These are phyloP conservation scores for Microlaimidae sp. DNA, from an alignment of 2,888 invertebrate genomes.

Conservation along the genomic window DNA sequence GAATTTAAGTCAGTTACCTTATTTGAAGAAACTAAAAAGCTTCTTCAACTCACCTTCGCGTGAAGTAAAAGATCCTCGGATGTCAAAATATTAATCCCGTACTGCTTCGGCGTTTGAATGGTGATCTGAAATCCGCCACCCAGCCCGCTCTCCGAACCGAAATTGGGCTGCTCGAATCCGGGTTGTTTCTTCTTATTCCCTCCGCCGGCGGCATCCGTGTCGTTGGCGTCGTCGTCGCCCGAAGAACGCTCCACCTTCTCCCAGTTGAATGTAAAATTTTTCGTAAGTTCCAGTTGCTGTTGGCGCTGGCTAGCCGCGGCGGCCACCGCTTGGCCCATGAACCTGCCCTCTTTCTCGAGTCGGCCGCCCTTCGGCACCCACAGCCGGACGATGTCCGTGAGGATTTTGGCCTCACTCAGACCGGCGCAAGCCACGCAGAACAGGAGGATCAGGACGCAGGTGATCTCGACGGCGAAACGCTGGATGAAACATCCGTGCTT, in stretches of 20 bases:
- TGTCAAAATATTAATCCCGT: constrained; percentile 62
- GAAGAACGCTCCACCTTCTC: too few species aligned
- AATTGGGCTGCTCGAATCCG: neutral
- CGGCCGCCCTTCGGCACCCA: constrained; percentile 92
- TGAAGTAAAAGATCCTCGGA: constrained; percentile 73
- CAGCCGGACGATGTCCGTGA: constrained; percentile 81
- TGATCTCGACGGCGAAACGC: constrained; percentile 78
- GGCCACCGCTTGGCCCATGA: constrained; percentile 36
- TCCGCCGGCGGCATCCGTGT: neutral
- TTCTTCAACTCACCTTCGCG: constrained; percentile 55
- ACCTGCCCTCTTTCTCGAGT: constrained; percentile 64
- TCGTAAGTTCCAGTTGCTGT: too few species aligned
- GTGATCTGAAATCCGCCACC: constrained; percentile 47
- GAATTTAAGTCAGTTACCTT: too few species aligned
- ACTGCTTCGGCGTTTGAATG: constrained; percentile 60
- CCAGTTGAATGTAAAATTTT: too few species aligned
- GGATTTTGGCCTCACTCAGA: constrained; percentile 77
- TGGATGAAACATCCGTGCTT: constrained; percentile 67
- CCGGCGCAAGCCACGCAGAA: constrained; percentile 73
- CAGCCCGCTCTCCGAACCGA: constrained; percentile 22
- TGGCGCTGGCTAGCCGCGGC: neutral
- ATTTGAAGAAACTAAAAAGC: too few species aligned
- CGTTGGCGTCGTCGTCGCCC: too few species aligned
- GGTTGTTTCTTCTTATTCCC: neutral
- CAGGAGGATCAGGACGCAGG: constrained; percentile 77